Evolutionary conservation across 1,140 invertebrate species (phyloP).

Genomic region (Brachionus calyciflorus): DNA sequence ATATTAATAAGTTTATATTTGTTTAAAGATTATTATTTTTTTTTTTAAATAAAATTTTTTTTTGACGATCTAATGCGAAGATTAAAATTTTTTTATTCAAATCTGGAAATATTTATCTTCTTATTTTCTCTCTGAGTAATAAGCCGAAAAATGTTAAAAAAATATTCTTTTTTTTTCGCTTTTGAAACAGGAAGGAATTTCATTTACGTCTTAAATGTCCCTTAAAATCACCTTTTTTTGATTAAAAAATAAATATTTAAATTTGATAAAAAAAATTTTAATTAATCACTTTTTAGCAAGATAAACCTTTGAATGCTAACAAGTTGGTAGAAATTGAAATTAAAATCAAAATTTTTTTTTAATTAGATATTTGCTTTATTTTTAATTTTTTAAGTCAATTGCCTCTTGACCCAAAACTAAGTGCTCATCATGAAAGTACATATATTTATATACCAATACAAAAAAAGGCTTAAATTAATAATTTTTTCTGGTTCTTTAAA

Average conservation of each 20-base stretch:
- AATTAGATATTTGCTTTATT: background rate
- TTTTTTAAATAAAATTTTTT: background rate
- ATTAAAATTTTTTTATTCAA: slow-evolving; percentile 22
- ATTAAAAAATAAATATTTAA: slow-evolving; percentile 26
- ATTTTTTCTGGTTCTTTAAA: too few species aligned
- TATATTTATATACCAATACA: too few species aligned
- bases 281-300: too few species aligned
- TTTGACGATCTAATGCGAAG: background rate
- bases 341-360: slow-evolving; percentile 4
- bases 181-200: too few species aligned
- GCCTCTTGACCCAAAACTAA: slow-evolving; percentile 27
- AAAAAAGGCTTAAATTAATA: too few species aligned
- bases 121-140: slow-evolving; percentile 13
- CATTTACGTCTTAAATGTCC: too few species aligned
- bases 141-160: slow-evolving; percentile 19
- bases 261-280: slow-evolving; percentile 15
- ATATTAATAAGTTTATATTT: slow-evolving; percentile 29
- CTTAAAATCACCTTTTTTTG: background rate
- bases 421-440: too few species aligned
- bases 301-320: too few species aligned
- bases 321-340: too few species aligned
- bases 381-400: background rate
- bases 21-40: slow-evolving; percentile 25
- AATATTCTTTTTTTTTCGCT: too few species aligned
- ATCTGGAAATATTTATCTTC: slow-evolving; percentile 36